Evolutionary conservation across 2,888 invertebrate genomes (phyloP), one percentile per base, ranked within the genome.

Genomic region (Ophion ellenae): DNA sequence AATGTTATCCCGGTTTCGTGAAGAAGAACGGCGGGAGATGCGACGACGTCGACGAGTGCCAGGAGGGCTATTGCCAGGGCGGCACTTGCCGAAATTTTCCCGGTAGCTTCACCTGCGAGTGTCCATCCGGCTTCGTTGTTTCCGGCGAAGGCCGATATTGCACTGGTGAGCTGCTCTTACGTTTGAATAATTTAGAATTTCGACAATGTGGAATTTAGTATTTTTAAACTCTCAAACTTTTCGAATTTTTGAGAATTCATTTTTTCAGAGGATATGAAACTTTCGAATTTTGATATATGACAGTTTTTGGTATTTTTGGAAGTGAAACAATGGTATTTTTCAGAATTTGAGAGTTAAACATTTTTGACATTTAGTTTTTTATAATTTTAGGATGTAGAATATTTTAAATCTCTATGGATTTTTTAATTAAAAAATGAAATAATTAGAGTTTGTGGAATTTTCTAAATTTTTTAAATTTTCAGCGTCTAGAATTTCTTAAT

Each of bases 11-110:
- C 17, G 98, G 98, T 71, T 97, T 95, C 89, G 90, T 92, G 7
- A 94, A 92, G 9, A 94, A 92, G 82, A 92, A 90, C 73, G 89
- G 88, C 1, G 91, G 92, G 64, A 89, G 91, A 78, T 95, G 95
- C 89, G 95, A 95, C 94, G 98, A 98, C 94, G 95, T 97, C 87
- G 97, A 98, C 94, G 98, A 98, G 94, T 98, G 98, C 91, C 95
- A 95, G 61, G 95, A 96, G 86, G 96, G 96, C n/a, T 96, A 96
- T 92, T 97, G 97, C 92, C 94, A 95, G 88, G 97, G 97, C 63
- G 98, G 98, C 0, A 95, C 95, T 2, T 97, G 97, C 91, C 95
- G 95, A 86, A 98, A 98, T 94, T 95, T 95, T 14, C 96, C 96
- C 0, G 97, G 97, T 0, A 96, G 96, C 81, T 97, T 97, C 92